Percentiles rank a stretch among this genome's conserved stretches.
phyloP scores from a whole-genome alignment of 64 coral and sea anemone species.

The Dendrophyllia cribrosa region DNA sequence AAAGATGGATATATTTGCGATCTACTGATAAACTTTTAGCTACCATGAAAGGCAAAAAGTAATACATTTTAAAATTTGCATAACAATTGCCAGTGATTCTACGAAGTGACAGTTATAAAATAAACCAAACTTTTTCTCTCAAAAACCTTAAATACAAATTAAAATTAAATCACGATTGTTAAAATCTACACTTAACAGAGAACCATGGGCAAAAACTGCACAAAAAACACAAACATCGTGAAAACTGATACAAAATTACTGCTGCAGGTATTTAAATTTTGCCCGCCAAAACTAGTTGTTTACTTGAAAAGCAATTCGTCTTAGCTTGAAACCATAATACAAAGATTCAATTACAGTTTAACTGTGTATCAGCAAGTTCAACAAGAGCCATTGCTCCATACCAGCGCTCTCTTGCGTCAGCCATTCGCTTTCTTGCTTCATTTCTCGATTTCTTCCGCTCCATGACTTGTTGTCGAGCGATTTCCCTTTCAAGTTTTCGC shows the following conservation, averaged over 20 bases:
- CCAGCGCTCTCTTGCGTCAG: constrained; percentile 94
- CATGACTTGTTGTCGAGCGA: constrained; percentile 62
- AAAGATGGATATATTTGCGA: background rate
- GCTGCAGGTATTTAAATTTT: constrained; percentile 25
- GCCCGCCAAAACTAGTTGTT: constrained; percentile 27
- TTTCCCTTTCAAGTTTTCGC: constrained; percentile 74
- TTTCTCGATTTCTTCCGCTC: constrained; percentile 89
- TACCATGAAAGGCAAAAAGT: background rate
- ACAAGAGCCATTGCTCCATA: constrained; percentile 98
- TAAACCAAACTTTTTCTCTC: background rate
- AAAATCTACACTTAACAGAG: background rate
- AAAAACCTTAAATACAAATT: background rate
- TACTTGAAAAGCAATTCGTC: constrained; percentile 25
- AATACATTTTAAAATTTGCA: background rate
- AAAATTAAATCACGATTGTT: background rate
- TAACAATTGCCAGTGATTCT: background rate
- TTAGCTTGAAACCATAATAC: background rate
- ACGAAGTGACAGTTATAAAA: background rate
- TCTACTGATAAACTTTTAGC: background rate
- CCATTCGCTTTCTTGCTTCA: constrained; percentile 87
- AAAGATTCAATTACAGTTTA: constrained; percentile 38
- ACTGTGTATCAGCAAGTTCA: constrained; percentile 86
- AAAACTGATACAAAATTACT: background rate
- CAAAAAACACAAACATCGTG: background rate
- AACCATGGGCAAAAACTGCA: background rate